Evolutionary conservation across 2,113 vertebrate species (phyloP).

Genomic region (Chamaetylas fuelleborni): DNA sequence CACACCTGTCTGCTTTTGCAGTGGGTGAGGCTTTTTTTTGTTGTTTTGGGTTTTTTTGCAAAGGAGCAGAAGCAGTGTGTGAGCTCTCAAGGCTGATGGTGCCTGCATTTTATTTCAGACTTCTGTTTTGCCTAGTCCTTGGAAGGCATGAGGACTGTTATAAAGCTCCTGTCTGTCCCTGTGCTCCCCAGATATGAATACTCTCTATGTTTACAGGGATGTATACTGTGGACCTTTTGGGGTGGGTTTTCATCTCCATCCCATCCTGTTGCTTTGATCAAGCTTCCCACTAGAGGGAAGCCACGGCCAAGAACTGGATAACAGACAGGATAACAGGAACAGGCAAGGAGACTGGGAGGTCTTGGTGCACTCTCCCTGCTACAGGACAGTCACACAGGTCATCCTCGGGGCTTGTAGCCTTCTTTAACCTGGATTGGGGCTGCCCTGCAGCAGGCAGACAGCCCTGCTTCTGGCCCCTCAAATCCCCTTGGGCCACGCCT

Average conservation of each 20-base stretch:
- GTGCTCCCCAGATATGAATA: not conserved
- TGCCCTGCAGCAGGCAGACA: not conserved
- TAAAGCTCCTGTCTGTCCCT: not conserved
- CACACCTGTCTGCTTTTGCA: not conserved
- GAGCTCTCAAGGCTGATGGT: not conserved
- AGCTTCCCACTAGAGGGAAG: constrained; percentile 61
- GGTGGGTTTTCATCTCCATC: not conserved
- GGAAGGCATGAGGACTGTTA: not conserved
- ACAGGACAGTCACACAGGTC: not conserved
- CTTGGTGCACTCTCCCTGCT: not conserved
- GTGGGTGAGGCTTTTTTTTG: not conserved
- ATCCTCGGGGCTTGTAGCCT: not conserved
- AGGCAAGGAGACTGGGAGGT: not conserved
- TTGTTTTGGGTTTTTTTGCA: not conserved
- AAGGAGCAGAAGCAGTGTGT: not conserved
- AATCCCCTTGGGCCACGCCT: not conserved
- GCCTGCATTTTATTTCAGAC: not conserved
- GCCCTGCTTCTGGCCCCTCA: not conserved
- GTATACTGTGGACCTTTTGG: not conserved
- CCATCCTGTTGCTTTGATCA: not conserved
- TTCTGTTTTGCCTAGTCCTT: not conserved
- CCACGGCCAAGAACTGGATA: constrained; percentile 1
- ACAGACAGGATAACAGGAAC: not conserved
- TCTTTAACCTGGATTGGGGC: not conserved
- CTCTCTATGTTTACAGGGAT: not conserved